Percentiles rank a stretch among this genome's conserved stretches.
Conservation (phyloP, 2,113 vertebrate genomes). For the Pampusana beccarii region DNA sequence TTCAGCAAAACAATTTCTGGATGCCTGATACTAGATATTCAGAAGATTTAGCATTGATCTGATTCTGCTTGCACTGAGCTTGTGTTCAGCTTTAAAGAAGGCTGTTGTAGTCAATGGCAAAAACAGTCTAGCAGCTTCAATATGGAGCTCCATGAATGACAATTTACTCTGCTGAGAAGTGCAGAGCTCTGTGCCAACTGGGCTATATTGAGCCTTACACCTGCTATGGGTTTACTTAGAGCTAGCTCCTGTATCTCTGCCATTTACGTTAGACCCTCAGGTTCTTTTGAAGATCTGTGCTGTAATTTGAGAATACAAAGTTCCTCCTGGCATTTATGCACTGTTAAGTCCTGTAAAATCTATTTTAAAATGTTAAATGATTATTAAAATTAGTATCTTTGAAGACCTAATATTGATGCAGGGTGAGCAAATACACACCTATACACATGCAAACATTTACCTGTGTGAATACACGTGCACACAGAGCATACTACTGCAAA, state of each 20-base stretch:
- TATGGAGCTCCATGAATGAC: background rate
- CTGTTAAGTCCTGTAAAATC: background rate
- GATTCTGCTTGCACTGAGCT: background rate
- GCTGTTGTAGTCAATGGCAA: background rate
- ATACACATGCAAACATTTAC: background rate
- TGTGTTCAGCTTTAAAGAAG: background rate
- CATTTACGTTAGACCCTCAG: background rate
- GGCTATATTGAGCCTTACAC: background rate
- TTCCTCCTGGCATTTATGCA: background rate
- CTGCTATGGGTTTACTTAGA: background rate
- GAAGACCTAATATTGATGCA: background rate
- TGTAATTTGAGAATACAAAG: background rate
- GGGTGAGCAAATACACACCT: background rate
- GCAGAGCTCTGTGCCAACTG: background rate
- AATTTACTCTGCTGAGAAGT: background rate
- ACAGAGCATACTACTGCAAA: background rate
- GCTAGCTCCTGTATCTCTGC: background rate
- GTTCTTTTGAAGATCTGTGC: background rate
- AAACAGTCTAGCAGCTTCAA: background rate
- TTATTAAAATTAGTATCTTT: background rate
- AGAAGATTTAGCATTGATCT: background rate
- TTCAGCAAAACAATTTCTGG: background rate
- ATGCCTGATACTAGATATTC: background rate
- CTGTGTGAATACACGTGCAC: fast-evolving
- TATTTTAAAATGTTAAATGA: background rate